A percentile compares a stretch with the other conserved stretches of the same genome.
phyloP scores from a whole-genome alignment of 2,113 vertebrate genomes.

The Muntiacus muntjak region DNA sequence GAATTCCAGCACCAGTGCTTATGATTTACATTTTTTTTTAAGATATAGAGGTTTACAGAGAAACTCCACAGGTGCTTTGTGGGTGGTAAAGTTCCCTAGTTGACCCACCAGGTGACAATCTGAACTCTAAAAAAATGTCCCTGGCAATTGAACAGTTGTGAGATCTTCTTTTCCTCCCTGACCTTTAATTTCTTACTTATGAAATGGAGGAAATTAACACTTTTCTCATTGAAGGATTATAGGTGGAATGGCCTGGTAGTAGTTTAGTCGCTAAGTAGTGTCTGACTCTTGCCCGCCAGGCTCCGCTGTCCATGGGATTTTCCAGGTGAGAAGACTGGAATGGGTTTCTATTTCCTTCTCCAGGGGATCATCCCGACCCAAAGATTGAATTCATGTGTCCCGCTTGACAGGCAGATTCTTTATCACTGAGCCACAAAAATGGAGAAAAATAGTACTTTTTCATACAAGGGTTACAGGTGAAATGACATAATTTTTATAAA shows the following conservation, averaged over 20 bases:
- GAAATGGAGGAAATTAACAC: not conserved
- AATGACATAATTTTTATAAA: not conserved
- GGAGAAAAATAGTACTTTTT: not conserved
- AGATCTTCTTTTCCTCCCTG: constrained; percentile 2
- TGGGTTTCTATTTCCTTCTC: not conserved
- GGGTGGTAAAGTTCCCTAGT: not conserved
- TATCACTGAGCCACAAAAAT: not conserved
- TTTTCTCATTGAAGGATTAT: not conserved
- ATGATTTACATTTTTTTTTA: not conserved
- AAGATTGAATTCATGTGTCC: not conserved
- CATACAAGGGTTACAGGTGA: not conserved
- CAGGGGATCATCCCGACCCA: not conserved
- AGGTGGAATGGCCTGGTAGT: not conserved
- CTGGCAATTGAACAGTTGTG: not conserved
- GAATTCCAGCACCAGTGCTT: not conserved
- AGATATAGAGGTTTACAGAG: not conserved
- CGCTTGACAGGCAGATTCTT: not conserved
- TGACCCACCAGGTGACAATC: not conserved
- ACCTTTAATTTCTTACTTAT: not conserved
- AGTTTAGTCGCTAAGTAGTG: not conserved
- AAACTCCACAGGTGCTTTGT: not conserved
- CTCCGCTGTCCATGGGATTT: not conserved
- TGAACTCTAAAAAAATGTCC: not conserved
- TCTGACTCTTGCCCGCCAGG: not conserved
- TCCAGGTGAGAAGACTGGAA: not conserved